Evolutionary conservation across 2,797 vertebrate genomes (phyloP), one percentile per base, ranked within the genome.

Genomic region (Mormyrus proboscirostris): DNA sequence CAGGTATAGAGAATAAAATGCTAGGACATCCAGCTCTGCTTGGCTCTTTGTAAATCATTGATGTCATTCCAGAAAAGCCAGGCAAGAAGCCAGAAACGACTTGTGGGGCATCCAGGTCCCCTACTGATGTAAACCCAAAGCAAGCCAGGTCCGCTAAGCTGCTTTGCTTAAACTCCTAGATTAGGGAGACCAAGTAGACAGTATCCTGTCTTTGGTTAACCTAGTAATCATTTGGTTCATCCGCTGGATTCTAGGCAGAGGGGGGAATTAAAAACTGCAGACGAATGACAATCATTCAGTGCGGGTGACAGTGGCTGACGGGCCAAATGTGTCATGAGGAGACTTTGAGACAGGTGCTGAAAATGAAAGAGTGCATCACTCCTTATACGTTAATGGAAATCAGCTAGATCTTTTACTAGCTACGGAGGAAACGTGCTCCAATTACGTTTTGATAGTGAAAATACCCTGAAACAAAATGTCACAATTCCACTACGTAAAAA

Each of bases 131-230:
- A 49, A 65, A 86, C 29, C 47, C 47, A 51, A 50, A 59, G 14
- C 47, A 76, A 0, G 10, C 16, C n/a, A 62, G n/a, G n/a, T 62
- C 85, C 9, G 85, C 38, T 89, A 89, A 90, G 88, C 53, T 69
- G 87, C 22, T 89, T 90, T 83, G 33, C 88, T 55, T 82, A 87
- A 87, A 29, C 12, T 89, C 84, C 73, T 89, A 57, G 84, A 83
- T 76, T 87, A 86, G 50, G 83, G 49, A 47, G 33, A 25, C 12
- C 41, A 50, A 51, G 62, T 33, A 9, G 38, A 22, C 57, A 29
- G 65, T 44, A 49, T 53, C 83, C 69, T 55, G 29, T 55, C 62
- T 89, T 44, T 25, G 16, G 44, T 53, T 47, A 50, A 41, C 22
- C 10, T 49, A 49, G 79, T 47, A 33, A 47, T 19, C 29, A 62